Evolutionary conservation across 37 sponge, comb jelly and placozoan species (phyloP).

Genomic region (Ephydatia muelleri): DNA sequence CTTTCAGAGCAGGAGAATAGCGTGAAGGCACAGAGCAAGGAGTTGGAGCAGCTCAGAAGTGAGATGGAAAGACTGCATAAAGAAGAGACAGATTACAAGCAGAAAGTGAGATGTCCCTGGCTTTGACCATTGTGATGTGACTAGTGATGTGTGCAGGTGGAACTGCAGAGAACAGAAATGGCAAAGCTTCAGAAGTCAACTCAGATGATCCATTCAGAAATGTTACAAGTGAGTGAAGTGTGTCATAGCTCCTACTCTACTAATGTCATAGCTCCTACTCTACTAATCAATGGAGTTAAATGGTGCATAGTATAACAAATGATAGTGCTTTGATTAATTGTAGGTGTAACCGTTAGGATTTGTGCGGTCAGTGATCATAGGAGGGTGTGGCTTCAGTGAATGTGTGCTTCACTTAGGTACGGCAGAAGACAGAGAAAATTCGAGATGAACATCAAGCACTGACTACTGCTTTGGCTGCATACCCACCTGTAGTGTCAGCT

Average conservation of each 20-base stretch:
- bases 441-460: conserved; percentile 54
- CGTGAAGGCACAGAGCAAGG: conserved; percentile 40
- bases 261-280: too few species aligned
- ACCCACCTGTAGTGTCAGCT: conserved; percentile 30
- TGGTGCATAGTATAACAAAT: not conserved
- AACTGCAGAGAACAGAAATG: conserved; percentile 34
- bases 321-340: too few species aligned
- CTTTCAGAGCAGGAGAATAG: conserved; percentile 51
- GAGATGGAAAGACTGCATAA: conserved; percentile 55
- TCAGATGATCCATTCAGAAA: conserved; percentile 44
- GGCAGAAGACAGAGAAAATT: conserved; percentile 32
- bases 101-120: conserved; percentile 4
- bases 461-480: conserved; percentile 28
- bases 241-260: not conserved
- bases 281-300: conserved; percentile 34
- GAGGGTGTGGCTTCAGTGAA: not conserved
- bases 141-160: conserved; percentile 30
- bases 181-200: conserved; percentile 44
- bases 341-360: not conserved
- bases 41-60: conserved; percentile 47
- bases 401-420: conserved; percentile 19
- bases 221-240: conserved; percentile 33
- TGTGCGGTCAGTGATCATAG: not conserved
- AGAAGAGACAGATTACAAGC: conserved; percentile 62
- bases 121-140: too few species aligned